phyloP scores from a whole-genome alignment of 2,113 vertebrate genomes.

The Antigone vipio region DNA sequence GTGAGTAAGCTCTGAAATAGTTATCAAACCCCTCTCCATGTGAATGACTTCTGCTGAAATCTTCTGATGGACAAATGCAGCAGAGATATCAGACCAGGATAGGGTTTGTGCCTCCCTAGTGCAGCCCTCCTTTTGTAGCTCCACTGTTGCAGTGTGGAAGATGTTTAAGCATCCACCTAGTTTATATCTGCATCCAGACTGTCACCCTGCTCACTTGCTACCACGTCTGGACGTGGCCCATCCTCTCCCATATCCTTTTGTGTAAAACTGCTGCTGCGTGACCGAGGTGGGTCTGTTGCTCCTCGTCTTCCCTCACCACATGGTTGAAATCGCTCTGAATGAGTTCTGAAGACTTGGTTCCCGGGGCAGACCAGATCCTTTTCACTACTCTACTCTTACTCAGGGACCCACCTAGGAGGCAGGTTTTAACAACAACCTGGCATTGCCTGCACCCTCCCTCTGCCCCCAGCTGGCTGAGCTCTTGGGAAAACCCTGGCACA shows the following conservation, averaged over 20 bases:
- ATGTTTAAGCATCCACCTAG: neutral
- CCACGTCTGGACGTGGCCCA: neutral
- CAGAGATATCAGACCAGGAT: neutral
- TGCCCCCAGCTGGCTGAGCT: neutral
- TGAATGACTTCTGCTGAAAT: neutral
- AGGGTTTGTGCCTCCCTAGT: neutral
- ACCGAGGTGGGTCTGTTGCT: neutral
- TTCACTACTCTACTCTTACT: neutral
- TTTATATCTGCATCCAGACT: neutral
- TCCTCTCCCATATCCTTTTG: neutral
- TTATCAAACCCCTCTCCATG: neutral
- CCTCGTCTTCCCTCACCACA: neutral
- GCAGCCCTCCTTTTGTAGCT: neutral
- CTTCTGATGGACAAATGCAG: neutral
- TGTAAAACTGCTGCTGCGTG: neutral
- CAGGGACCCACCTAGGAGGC: neutral
- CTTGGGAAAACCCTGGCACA: neutral
- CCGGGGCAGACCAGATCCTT: neutral
- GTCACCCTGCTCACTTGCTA: neutral
- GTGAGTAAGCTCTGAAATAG: neutral
- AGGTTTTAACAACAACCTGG: neutral
- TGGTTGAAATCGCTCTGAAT: fast-evolving
- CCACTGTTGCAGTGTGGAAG: neutral
- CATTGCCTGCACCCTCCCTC: neutral
- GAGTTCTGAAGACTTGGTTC: neutral